Base-by-base conservation (phyloP, 2,113 vertebrate genomes). In the Tursiops truncatus region DNA sequence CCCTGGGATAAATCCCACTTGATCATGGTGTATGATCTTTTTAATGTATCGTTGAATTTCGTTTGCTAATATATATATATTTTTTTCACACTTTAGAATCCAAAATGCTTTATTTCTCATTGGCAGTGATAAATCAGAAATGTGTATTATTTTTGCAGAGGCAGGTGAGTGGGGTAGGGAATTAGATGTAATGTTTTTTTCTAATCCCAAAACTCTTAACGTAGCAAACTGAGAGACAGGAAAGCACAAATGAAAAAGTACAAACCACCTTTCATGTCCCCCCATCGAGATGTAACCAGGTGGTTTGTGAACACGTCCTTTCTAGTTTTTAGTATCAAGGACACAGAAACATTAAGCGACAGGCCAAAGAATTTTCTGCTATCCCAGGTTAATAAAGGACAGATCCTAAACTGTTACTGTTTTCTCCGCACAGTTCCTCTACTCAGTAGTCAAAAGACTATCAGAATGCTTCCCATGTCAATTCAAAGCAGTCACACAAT, bases 301-400 rank as follows among this genome's bases (percentile, higher is more conserved):
- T 73, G 77, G 31, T 70, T 47, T 58, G 21, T 85, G 33, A 81
- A 65, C 21, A 13, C 25, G 3, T 70, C 5, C 18, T 50, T 74
- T n/a, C 14, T 74, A 68, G 26, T 53, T 71, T 88, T 91, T 92
- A 92, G 63, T 68, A 56, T 18, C 41, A 12, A 79, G 47, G 83
- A 70, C 63, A 94, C 6, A 90, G 47, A 87, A 60, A 68, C 44
- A n/a, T 6, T 25, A 56, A 73, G 28, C 1, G 11, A 73, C 41
- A 94, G 82, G 83, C 82, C 50, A 71, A 77, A 84, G 17, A 82
- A 44, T 31, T 84, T 92, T 79, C 65, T 89, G 74, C 79, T 33
- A 74, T 41, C 15, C 73, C 14, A 85, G 31, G 36, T 53, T 41
- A 96, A 89, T 95, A 96, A 95, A 97, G 10, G 62, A 68, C 15